Evolutionary conservation across 2,113 vertebrate species (phyloP).

Genomic region (Ptilonorhynchus violaceus): DNA sequence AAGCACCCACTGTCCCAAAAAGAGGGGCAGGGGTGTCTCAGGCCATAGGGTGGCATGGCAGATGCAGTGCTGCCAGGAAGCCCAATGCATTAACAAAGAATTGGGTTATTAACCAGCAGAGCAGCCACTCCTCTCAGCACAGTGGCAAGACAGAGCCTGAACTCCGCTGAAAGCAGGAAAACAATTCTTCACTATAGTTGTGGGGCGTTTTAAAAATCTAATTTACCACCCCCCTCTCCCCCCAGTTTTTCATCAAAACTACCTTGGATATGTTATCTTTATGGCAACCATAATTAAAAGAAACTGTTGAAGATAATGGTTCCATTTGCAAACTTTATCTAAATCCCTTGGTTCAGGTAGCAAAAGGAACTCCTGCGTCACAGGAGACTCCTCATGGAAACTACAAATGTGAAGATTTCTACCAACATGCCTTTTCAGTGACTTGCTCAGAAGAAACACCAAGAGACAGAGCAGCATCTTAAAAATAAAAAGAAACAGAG

Average conservation of each 20-base stretch:
- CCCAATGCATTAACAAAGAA: not conserved
- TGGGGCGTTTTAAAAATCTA: not conserved
- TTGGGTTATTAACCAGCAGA: not conserved
- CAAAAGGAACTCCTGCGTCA: not conserved
- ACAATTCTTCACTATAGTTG: not conserved
- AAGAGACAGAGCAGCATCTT: not conserved
- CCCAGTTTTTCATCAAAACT: not conserved
- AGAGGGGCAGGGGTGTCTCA: not conserved
- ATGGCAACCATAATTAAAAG: not conserved
- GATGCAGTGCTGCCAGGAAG: not conserved
- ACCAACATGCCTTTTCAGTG: not conserved
- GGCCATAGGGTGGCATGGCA: rapidly evolving
- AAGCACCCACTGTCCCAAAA: not conserved
- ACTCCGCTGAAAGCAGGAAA: not conserved
- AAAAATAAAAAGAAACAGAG: not conserved
- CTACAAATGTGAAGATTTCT: not conserved
- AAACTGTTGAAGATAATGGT: not conserved
- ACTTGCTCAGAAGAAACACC: not conserved
- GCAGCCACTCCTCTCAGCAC: not conserved
- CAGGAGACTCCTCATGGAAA: not conserved
- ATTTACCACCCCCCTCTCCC: not conserved
- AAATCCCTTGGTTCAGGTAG: not conserved
- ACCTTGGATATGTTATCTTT: not conserved
- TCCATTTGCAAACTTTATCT: not conserved
- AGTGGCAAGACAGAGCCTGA: not conserved